These are phyloP conservation scores for Lepidurus arcticus DNA, from an alignment of 1,140 invertebrate species.

Conservation along the genomic window DNA sequence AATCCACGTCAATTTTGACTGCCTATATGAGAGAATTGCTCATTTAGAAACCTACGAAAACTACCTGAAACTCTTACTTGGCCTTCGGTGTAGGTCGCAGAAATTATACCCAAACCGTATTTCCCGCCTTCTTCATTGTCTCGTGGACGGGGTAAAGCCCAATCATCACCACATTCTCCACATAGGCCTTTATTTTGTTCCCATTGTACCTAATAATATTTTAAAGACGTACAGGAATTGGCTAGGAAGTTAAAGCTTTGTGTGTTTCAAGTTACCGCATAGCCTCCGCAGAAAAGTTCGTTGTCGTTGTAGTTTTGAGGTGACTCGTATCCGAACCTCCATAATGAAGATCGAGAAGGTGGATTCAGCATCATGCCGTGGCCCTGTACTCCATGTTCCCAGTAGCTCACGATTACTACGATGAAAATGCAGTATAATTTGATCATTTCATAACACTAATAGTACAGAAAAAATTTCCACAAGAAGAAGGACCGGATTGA, in stretches of 20 bases:
- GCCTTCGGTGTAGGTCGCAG: conserved; percentile 41
- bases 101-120: conserved; percentile 54
- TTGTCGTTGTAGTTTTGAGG: conserved; percentile 93
- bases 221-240: neutral
- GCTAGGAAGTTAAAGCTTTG: neutral
- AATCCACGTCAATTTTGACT: conserved; percentile 44
- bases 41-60: conserved; percentile 35
- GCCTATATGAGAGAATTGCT: conserved; percentile 31
- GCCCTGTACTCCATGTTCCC: conserved; percentile 49
- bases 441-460: neutral
- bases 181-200: conserved; percentile 50
- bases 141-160: conserved; percentile 48
- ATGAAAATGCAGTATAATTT: neutral
- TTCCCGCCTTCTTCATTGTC: conserved; percentile 57
- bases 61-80: conserved; percentile 30
- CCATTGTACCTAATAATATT: conserved; percentile 43
- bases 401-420: neutral
- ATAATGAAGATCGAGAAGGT: conserved; percentile 84
- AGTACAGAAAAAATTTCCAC: neutral
- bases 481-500: too few relatives aligned
- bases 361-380: conserved; percentile 76
- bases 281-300: conserved; percentile 74
- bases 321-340: conserved; percentile 86
- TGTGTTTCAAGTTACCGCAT: conserved; percentile 48
- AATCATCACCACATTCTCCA: conserved; percentile 56